Base-by-base conservation (phyloP, 1,140 invertebrate species). In the Drosophila ambigua region DNA sequence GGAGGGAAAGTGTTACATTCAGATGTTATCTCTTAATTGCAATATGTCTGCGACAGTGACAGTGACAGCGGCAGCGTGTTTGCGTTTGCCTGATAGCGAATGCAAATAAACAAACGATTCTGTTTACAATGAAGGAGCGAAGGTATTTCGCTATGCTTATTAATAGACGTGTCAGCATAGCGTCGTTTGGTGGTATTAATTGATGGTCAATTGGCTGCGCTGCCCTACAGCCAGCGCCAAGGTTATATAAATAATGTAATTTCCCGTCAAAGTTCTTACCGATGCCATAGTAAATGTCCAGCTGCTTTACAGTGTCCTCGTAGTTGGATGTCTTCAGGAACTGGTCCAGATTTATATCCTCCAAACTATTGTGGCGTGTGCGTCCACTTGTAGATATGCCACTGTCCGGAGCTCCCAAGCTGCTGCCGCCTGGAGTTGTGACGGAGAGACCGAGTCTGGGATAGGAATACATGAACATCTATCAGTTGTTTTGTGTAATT, bases 271-370 rank as follows among this genome's bases (percentile, higher is more conserved):
- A 11, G 35, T 13, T 11, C 83, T 93, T 93, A 98, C 97, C 97
- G 81, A 97, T 96, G 81, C 97, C 97, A 95, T 98, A 98, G 92
- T 97, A 98, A 85, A 97, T 95, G 92, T 98, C 97, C 52, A 98
- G 92, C 92, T 98, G 96, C 76, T 95, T 93, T 3, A 98, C 96
- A 41, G 96, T 97, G 71, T 98, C 96, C 92, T 98, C 97, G 93
- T 98, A 98, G 92, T 97, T 97, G 7, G 95, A 95, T 41, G 96
- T 95, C 93, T 96, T 97, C 31, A 96, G 91, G 88, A 95, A 96
- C 92, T 96, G 95, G 75, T 96, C 95, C n/a, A 94, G 92, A 92
- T 94, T 93, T 50, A 95, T 94, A 64, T 95, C 95, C 79, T 96
- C 94, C 77, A 95, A 92, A 81, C 95, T 95, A 26, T 93, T 93